Evolutionary conservation across 2,113 vertebrate genomes (phyloP).

Genomic region (Pangasianodon hypophthalmus): DNA sequence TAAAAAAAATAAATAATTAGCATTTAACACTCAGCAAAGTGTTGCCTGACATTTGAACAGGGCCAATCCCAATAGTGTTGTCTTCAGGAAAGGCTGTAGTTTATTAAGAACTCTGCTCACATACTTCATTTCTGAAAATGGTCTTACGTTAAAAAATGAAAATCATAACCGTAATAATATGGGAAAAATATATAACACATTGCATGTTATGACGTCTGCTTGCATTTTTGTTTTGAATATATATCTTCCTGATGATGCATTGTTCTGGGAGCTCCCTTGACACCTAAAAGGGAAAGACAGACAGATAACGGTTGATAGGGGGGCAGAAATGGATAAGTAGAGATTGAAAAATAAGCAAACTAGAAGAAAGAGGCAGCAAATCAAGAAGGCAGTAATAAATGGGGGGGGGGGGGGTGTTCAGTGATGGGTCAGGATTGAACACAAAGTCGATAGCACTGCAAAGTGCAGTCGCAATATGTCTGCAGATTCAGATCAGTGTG

Average conservation of each 20-base stretch:
- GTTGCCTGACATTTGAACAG: constrained; percentile 30
- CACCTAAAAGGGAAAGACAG: not conserved
- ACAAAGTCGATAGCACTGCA: constrained; percentile 67
- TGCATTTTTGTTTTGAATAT: not conserved
- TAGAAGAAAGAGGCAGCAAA: constrained; percentile 27
- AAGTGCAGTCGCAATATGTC: constrained; percentile 67
- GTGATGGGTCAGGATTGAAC: constrained; percentile 64
- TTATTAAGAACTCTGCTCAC: not conserved
- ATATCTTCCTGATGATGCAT: not conserved
- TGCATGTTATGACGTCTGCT: not conserved
- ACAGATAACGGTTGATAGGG: not conserved
- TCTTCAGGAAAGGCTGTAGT: not conserved
- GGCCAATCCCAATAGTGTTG: not conserved
- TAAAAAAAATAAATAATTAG: not conserved
- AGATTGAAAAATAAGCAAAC: constrained; percentile 38
- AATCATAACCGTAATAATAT: not conserved
- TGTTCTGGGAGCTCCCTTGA: not conserved
- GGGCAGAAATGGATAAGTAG: constrained; percentile 31
- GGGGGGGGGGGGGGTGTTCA: constrained; percentile 10
- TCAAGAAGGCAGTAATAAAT: constrained; percentile 45
- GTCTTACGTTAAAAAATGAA: not conserved
- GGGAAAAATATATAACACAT: not conserved
- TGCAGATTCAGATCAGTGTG: constrained; percentile 59
- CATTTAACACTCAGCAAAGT: constrained; percentile 6
- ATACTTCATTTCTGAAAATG: not conserved